Percentiles rank a stretch among this genome's conserved stretches.
phyloP scores from a whole-genome alignment of 2,113 vertebrate species.

The Rhadina sibilatrix region DNA sequence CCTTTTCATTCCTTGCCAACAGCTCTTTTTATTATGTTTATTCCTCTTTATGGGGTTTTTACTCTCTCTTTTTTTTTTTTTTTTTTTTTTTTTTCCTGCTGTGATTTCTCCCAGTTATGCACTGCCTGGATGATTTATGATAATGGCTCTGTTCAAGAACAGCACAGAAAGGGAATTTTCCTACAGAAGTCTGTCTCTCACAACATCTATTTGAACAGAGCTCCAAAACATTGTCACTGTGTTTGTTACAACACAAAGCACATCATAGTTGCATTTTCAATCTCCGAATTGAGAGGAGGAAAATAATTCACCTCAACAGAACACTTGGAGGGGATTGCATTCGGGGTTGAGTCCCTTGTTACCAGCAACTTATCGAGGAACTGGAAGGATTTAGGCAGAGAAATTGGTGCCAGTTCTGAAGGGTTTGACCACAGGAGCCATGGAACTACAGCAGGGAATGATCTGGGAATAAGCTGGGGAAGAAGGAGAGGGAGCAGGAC shows the following conservation, averaged over 20 bases:
- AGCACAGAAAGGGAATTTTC: neutral
- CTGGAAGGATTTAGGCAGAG: neutral
- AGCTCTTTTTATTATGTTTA: neutral
- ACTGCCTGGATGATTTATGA: neutral
- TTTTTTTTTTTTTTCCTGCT: neutral
- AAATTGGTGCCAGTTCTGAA: neutral
- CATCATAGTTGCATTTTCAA: neutral
- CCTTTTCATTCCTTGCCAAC: neutral
- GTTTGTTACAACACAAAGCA: neutral
- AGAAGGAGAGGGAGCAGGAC: neutral
- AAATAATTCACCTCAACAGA: neutral
- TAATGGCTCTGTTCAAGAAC: neutral
- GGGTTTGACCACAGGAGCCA: neutral
- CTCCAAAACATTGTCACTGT: neutral
- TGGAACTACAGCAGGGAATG: neutral
- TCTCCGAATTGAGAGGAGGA: neutral
- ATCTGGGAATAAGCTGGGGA: neutral
- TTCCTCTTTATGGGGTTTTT: neutral
- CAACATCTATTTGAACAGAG: neutral
- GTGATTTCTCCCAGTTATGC: neutral
- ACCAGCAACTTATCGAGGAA: neutral
- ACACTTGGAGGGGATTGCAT: neutral
- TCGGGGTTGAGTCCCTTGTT: neutral
- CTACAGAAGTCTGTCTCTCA: neutral
- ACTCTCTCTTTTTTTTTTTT: neutral